These are phyloP conservation scores for Thaumetopoea pityocampa DNA, from an alignment of 1,140 invertebrate genomes.

Conservation along the genomic window DNA sequence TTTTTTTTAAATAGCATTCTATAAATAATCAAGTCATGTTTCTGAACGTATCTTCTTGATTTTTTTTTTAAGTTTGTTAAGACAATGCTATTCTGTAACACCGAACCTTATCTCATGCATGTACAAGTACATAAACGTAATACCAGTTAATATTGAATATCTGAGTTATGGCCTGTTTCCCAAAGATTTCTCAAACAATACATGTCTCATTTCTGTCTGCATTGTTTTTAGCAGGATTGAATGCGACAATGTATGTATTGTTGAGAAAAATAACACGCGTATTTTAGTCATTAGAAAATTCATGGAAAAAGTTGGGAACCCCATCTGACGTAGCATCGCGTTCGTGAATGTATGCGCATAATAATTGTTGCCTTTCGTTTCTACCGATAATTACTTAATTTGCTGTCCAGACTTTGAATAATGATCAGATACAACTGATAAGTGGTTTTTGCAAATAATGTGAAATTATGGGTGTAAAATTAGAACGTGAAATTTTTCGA, in stretches of 20 bases:
- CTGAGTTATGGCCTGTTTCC: constrained; percentile 23
- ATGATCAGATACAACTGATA: constrained; percentile 9
- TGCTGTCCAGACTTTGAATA: constrained; percentile 35
- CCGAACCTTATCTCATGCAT: neutral
- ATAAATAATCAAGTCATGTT: neutral
- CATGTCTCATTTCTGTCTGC: constrained; percentile 8
- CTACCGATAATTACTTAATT: constrained; percentile 33
- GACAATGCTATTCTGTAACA: constrained; percentile 7
- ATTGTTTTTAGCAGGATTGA: constrained; percentile 23
- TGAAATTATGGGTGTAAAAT: constrained; percentile 2
- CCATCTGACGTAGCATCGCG: constrained; percentile 15
- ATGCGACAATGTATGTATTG: constrained; percentile 17
- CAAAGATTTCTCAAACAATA: constrained; percentile 15
- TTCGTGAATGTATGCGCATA: constrained; percentile 30
- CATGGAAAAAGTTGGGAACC: constrained; percentile 38
- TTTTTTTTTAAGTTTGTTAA: neutral
- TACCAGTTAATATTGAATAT: constrained; percentile 1
- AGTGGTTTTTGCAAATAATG: constrained; percentile 15
- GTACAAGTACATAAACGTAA: too few relatives aligned
- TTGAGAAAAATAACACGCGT: constrained; percentile 20
- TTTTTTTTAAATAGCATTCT: constrained; percentile 2
- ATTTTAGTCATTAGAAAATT: constrained; percentile 32
- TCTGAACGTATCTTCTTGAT: neutral
- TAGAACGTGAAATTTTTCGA: neutral
- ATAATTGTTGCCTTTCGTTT: constrained; percentile 45